Conservation (phyloP, 2,113 vertebrate genomes). For the Oncorhynchus mykiss region DNA sequence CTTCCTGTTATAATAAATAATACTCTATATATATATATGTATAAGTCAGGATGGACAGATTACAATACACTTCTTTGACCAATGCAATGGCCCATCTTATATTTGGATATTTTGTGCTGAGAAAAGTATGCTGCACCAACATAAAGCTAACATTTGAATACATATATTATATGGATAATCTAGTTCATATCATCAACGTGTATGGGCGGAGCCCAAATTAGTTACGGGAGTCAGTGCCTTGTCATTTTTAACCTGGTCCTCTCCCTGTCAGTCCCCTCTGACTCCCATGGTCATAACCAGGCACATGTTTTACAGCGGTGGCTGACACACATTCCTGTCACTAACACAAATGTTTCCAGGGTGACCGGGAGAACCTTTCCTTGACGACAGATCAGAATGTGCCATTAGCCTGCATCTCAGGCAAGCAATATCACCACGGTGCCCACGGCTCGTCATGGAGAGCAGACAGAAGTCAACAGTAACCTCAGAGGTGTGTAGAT, state of each 20-base stretch:
- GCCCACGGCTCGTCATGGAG: conserved; percentile 41
- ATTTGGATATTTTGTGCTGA: no score
- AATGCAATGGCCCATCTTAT: no score
- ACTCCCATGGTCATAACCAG: conserved; percentile 40
- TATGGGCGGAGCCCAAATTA: no score
- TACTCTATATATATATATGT: background rate
- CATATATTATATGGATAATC: no score
- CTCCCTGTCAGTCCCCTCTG: no score
- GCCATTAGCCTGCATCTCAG: conserved; percentile 66
- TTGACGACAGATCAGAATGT: conserved; percentile 65
- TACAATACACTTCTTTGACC: background rate
- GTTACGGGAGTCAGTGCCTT: no score
- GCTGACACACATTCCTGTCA: conserved; percentile 68
- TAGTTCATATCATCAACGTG: no score
- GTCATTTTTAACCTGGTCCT: no score
- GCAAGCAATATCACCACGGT: conserved; percentile 35
- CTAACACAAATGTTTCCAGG: conserved; percentile 71
- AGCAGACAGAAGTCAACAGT: conserved; percentile 28
- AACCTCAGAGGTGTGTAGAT: background rate
- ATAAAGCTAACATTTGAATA: no score
- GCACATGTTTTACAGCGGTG: conserved; percentile 42
- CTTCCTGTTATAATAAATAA: background rate
- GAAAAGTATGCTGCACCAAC: no score
- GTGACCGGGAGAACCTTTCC: conserved; percentile 67
- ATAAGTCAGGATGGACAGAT: no score